Evolutionary conservation across 2,888 invertebrate species (phyloP).

Genomic region (Oligia latruncula): DNA sequence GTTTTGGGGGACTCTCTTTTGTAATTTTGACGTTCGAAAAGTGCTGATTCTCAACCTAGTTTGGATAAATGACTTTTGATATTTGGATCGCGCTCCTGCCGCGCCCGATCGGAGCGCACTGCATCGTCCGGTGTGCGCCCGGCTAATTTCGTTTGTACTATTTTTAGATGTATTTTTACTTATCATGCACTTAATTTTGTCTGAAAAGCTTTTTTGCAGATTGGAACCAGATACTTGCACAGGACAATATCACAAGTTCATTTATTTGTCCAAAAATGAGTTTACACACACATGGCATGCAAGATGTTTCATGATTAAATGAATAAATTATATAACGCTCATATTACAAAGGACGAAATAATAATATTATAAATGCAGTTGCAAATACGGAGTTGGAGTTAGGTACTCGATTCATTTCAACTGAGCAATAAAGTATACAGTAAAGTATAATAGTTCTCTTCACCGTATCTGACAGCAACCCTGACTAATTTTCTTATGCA

Average conservation of each 20-base stretch:
- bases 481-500: neutral
- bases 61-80: no score
- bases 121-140: no score
- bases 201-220: neutral
- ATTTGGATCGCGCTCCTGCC: no score
- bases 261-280: neutral
- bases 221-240: neutral
- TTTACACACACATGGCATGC: conserved; percentile 5
- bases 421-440: no score
- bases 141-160: neutral
- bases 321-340: neutral
- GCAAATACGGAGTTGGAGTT: neutral
- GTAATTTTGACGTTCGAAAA: no score
- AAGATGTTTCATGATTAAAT: neutral
- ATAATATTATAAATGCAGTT: conserved; percentile 6
- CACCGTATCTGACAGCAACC: neutral
- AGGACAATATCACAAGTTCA: neutral
- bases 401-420: neutral
- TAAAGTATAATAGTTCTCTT: neutral
- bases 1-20: no score
- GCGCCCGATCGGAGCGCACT: no score
- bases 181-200: neutral
- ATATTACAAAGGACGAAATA: neutral
- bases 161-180: neutral
- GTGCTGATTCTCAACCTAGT: no score